These are phyloP conservation scores for Epinotia ramella DNA, from an alignment of 2,888 invertebrate species.

Conservation along the genomic window DNA sequence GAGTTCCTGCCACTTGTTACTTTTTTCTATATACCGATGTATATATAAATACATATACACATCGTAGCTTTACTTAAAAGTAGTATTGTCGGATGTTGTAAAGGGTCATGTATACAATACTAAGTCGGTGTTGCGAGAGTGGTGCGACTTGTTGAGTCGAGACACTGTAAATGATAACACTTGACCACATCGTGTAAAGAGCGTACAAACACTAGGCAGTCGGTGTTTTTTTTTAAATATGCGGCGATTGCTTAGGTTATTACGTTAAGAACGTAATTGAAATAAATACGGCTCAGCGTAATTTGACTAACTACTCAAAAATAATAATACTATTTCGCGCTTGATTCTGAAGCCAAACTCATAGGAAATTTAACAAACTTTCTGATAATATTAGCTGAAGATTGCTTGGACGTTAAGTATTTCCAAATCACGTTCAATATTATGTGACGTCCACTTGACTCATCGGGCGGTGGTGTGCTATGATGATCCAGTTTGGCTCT, in stretches of 20 bases:
- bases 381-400: constrained; percentile 40
- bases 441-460: constrained; percentile 1
- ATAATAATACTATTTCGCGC: constrained; percentile 45
- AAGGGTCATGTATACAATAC: constrained; percentile 34
- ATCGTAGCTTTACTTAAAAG: neutral
- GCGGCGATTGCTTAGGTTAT: constrained; percentile 47
- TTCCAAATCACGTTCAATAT: constrained; percentile 8
- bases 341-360: constrained; percentile 46
- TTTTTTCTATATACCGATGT: neutral
- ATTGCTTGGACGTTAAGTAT: constrained; percentile 40
- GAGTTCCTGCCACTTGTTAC: neutral
- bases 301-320: constrained; percentile 48
- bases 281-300: constrained; percentile 50
- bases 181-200: constrained; percentile 61
- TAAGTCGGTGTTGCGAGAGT: constrained; percentile 33
- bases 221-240: constrained; percentile 55
- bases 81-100: neutral
- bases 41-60: neutral
- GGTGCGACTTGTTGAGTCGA: constrained; percentile 35
- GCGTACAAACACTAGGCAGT: constrained; percentile 51
- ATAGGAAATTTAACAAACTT: constrained; percentile 43
- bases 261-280: constrained; percentile 51
- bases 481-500: neutral
- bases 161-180: constrained; percentile 60
- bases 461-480: neutral